phyloP scores from a whole-genome alignment of 2,113 vertebrate genomes.

The Phocoena phocoena region DNA sequence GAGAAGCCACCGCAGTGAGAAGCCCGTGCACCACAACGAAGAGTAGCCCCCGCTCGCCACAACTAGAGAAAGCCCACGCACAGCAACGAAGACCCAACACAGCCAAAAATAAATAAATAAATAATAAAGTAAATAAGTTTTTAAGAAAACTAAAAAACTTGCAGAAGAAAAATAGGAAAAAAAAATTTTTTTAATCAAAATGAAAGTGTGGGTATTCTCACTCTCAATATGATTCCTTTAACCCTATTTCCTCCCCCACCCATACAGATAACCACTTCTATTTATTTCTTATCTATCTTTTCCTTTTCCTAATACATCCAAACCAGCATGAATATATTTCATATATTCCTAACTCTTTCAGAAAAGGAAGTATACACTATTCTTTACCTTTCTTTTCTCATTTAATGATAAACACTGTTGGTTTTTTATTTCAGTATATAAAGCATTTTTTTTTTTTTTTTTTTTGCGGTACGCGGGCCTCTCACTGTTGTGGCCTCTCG shows the following conservation, averaged over 20 bases:
- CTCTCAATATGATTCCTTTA: not conserved
- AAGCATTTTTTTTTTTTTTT: not conserved
- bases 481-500: too few relatives aligned
- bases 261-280: not conserved
- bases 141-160: too few relatives aligned
- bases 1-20: too few relatives aligned
- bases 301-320: not conserved
- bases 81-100: too few relatives aligned
- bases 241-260: not conserved
- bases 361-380: not conserved
- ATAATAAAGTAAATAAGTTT: too few relatives aligned
- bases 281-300: slow-evolving; percentile 17
- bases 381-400: not conserved
- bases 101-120: too few relatives aligned
- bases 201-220: not conserved
- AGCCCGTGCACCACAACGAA: fast-evolving
- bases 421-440: slow-evolving; percentile 15
- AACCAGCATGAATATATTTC: not conserved
- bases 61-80: too few relatives aligned
- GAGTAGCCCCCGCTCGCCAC: too few relatives aligned
- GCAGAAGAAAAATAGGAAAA: too few relatives aligned
- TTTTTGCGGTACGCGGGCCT: too few relatives aligned
- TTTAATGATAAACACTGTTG: not conserved
- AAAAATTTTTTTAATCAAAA: not conserved
- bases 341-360: not conserved